These are phyloP conservation scores for Aspidapion aeneum DNA, from an alignment of 2,888 invertebrate species.

Conservation along the genomic window DNA sequence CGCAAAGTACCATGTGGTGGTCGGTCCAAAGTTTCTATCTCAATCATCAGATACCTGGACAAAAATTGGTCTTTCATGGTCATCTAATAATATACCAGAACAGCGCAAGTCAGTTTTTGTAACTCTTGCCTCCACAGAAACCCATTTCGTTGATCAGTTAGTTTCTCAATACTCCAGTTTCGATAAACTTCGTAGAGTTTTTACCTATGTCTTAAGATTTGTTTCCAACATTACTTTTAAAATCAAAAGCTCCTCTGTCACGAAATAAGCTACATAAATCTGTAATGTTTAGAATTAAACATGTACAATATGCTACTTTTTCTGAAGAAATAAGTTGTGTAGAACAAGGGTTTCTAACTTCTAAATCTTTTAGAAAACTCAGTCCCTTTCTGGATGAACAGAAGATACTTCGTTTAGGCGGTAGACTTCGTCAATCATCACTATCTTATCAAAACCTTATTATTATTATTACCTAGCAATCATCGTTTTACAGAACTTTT, in stretches of 20 bases:
- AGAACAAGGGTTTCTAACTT: neutral
- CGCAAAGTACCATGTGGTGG: conserved; percentile 10
- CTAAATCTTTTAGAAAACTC: neutral
- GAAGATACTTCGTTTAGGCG: neutral
- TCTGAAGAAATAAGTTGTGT: neutral
- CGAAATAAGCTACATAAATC: no score
- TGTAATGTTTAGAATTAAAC: neutral
- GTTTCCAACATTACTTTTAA: no score
- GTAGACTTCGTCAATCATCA: neutral
- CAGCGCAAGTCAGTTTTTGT: neutral
- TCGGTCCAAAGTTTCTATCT: conserved; percentile 4
- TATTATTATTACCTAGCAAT: neutral
- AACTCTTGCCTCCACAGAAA: neutral
- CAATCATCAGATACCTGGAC: neutral
- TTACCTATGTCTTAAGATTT: neutral
- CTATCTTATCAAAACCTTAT: neutral
- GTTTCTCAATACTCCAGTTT: neutral
- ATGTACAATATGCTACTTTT: neutral
- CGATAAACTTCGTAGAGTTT: neutral
- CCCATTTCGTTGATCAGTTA: neutral
- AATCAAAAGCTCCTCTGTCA: no score
- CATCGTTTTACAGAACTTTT: neutral
- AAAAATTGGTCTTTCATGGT: neutral
- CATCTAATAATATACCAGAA: neutral
- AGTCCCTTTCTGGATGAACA: neutral